A percentile compares a stretch with the other conserved stretches of the same genome.
Evolutionary conservation across 2,113 vertebrate genomes (phyloP).

Genomic region (Dromas ardeola): DNA sequence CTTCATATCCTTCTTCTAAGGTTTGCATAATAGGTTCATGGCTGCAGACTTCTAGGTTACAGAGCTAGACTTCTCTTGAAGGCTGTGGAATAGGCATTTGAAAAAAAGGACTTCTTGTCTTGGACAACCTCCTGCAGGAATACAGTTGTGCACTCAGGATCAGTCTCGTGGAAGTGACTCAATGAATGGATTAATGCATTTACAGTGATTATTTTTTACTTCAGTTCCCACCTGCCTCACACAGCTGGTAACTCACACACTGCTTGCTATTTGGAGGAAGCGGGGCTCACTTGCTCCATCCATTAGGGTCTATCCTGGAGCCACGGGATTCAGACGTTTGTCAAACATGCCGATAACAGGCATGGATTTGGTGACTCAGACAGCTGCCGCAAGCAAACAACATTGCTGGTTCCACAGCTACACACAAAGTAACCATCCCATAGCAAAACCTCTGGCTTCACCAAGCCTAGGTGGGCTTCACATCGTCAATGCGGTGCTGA

Average conservation of each 20-base stretch:
- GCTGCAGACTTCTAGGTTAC: neutral
- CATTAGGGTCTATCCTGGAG: neutral
- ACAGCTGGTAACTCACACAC: neutral
- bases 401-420: neutral
- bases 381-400: rapidly evolving
- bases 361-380: neutral
- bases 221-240: neutral
- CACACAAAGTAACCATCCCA: neutral
- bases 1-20: neutral
- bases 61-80: neutral
- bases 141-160: neutral
- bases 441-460: neutral
- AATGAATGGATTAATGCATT: neutral
- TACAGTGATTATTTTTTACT: neutral
- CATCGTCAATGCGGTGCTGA: neutral
- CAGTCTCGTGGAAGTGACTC: neutral
- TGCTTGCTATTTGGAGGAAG: neutral
- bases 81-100: neutral
- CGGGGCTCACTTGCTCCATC: neutral
- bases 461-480: neutral
- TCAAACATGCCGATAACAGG: neutral
- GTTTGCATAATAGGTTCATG: neutral
- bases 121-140: neutral
- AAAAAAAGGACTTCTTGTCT: neutral
- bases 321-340: neutral